A percentile compares a stretch with the other conserved stretches of the same genome.
Conservation (phyloP, 2,888 invertebrate species). For the Oasisia sp. region DNA sequence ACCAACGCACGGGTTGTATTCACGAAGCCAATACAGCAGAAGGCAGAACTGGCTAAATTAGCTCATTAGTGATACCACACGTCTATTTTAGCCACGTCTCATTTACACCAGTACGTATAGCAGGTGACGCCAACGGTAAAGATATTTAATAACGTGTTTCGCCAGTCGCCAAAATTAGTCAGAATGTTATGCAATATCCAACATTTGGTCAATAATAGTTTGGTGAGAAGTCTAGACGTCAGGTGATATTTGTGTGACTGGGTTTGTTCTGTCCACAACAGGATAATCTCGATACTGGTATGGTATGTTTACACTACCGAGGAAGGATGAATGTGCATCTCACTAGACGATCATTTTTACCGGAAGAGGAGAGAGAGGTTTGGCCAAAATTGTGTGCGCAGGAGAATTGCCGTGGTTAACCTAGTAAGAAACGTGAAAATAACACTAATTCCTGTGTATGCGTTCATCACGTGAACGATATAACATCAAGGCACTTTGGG, state of each 20-base stretch:
- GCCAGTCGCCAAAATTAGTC: not conserved
- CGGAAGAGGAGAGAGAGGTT: not conserved
- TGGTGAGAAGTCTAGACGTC: too few relatives aligned
- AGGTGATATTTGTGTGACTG: not conserved
- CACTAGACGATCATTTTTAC: not conserved
- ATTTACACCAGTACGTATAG: too few relatives aligned
- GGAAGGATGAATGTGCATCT: not conserved
- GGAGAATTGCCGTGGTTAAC: too few relatives aligned
- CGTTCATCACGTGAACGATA: too few relatives aligned
- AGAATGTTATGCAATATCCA: not conserved
- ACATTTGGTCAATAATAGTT: not conserved
- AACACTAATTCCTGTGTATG: too few relatives aligned
- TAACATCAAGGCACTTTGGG: not conserved
- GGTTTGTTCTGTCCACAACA: not conserved
- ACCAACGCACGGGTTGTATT: not conserved
- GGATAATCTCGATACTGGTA: not conserved
- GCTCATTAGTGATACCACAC: too few relatives aligned
- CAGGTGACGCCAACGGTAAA: too few relatives aligned
- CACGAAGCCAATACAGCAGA: too few relatives aligned
- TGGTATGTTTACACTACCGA: not conserved
- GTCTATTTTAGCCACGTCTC: too few relatives aligned
- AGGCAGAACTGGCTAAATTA: too few relatives aligned
- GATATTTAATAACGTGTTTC: not conserved
- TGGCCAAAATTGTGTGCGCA: too few relatives aligned
- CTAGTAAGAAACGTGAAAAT: not conserved